Percentiles rank a stretch among this genome's conserved stretches.
phyloP scores from a whole-genome alignment of 2,113 vertebrate genomes.

The Coreoperca whiteheadi region DNA sequence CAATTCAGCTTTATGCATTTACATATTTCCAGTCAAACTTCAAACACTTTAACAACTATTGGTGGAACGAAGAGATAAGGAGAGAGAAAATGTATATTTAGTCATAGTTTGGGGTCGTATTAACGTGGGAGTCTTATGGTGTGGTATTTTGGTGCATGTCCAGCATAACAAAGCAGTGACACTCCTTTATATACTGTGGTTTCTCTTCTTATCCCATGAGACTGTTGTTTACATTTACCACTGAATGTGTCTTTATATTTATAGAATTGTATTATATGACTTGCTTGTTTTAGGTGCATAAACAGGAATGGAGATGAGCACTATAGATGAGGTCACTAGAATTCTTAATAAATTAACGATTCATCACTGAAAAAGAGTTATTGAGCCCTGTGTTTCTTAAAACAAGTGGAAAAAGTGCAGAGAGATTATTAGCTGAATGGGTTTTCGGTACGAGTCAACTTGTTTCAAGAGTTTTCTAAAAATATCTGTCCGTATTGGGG shows the following conservation, averaged over 20 bases:
- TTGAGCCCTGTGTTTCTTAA: background rate
- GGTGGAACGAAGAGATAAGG: background rate
- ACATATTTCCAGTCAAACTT: background rate
- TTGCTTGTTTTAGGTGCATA: slow-evolving; percentile 17
- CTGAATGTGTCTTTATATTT: slow-evolving; percentile 19
- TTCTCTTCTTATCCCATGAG: slow-evolving; percentile 3
- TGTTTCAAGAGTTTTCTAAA: background rate
- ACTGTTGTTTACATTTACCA: slow-evolving; percentile 51
- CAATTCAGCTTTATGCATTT: background rate
- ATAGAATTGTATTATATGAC: slow-evolving; percentile 38
- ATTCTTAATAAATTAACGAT: background rate
- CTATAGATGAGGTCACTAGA: background rate
- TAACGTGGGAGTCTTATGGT: slow-evolving; percentile 3
- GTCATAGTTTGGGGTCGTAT: background rate
- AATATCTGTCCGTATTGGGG: background rate
- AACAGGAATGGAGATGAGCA: background rate
- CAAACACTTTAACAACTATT: background rate
- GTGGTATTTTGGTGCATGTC: slow-evolving; percentile 36
- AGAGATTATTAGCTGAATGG: background rate
- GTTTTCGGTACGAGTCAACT: background rate
- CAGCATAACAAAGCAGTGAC: slow-evolving; percentile 30
- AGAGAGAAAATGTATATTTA: background rate
- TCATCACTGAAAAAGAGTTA: background rate
- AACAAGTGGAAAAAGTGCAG: background rate
- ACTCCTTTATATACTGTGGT: background rate